Evolutionary conservation across 2,888 invertebrate species (phyloP).

Genomic region (Lithosia quadra): DNA sequence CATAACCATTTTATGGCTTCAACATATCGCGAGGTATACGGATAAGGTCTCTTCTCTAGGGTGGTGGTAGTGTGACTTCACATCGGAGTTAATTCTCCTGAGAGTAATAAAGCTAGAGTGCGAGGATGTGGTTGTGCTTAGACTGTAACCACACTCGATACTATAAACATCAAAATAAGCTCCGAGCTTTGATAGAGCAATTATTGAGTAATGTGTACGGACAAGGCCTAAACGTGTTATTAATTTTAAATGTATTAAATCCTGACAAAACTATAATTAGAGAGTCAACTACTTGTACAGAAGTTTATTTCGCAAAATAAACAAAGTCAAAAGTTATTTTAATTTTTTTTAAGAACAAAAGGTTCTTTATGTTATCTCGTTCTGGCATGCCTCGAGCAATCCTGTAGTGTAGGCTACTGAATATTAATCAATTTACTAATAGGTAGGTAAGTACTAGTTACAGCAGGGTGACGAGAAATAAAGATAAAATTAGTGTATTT

Average conservation of each 20-base stretch:
- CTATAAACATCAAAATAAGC: neutral
- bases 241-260: neutral
- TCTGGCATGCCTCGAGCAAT: too few relatives aligned
- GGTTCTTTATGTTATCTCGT: too few relatives aligned
- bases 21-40: neutral
- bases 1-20: neutral
- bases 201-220: neutral
- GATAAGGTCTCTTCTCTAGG: slow-evolving; percentile 25
- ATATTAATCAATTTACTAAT: too few relatives aligned
- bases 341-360: too few relatives aligned
- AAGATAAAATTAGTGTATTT: too few relatives aligned
- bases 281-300: neutral
- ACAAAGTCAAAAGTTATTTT: too few relatives aligned
- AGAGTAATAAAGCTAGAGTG: slow-evolving; percentile 33
- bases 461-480: too few relatives aligned
- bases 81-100: slow-evolving; percentile 34
- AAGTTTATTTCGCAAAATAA: too few relatives aligned
- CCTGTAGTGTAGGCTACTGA: too few relatives aligned
- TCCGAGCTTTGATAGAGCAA: neutral
- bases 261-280: neutral
- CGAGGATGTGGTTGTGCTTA: slow-evolving; percentile 35
- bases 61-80: slow-evolving; percentile 30
- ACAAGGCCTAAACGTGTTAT: neutral
- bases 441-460: too few relatives aligned
- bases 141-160: neutral